Percentiles rank a stretch among this genome's conserved stretches.
phyloP scores from a whole-genome alignment of 2,113 vertebrate species.

The Carollia perspicillata region DNA sequence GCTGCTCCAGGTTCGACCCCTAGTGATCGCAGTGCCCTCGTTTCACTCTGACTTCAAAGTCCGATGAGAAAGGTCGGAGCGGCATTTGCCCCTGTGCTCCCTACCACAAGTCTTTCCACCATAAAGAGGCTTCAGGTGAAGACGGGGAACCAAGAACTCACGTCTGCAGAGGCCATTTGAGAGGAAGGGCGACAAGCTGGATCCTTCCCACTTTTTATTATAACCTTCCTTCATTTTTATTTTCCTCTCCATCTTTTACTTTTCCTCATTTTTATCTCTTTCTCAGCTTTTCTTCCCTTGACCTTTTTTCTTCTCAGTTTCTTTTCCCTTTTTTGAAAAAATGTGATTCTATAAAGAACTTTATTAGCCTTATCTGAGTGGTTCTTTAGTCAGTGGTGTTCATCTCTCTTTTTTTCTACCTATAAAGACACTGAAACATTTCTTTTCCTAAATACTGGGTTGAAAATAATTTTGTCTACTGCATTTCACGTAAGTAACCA shows the following conservation, averaged over 20 bases:
- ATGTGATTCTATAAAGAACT: background rate
- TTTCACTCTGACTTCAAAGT: background rate
- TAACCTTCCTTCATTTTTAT: slow-evolving; percentile 9
- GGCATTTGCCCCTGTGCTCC: background rate
- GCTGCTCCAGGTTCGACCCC: background rate
- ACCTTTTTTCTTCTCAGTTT: background rate
- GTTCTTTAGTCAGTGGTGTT: background rate
- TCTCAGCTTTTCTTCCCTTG: background rate
- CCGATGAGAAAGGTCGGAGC: background rate
- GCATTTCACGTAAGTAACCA: background rate
- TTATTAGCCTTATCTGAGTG: background rate
- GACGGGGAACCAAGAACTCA: background rate
- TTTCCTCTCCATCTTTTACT: background rate
- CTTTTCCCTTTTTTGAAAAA: background rate
- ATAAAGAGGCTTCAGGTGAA: background rate
- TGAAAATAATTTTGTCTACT: background rate
- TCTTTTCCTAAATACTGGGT: background rate
- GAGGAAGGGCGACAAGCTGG: background rate
- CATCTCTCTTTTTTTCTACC: background rate
- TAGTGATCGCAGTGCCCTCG: background rate
- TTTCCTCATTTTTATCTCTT: background rate
- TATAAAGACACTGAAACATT: background rate
- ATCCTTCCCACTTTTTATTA: background rate
- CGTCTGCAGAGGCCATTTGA: background rate
- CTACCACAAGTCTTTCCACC: background rate